Conservation (phyloP, 2,888 invertebrate species). For the Diarsia mendica region DNA sequence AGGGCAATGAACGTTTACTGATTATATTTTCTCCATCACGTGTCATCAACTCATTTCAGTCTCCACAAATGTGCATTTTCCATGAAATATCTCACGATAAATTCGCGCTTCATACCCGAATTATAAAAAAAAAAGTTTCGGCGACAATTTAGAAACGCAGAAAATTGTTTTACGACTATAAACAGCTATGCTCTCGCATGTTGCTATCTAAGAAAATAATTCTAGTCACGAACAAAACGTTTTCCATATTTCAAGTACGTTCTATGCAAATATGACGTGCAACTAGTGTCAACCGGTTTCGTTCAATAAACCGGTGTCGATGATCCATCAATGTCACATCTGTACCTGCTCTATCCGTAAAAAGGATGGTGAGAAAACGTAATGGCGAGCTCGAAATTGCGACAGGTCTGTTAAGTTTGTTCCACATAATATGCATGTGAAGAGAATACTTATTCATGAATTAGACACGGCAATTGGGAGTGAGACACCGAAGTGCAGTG, state of each 20-base stretch:
- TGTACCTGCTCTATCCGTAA: constrained; percentile 66
- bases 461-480: constrained; percentile 69
- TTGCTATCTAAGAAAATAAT: constrained; percentile 56
- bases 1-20: constrained; percentile 30
- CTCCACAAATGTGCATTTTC: constrained; percentile 16
- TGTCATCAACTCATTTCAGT: constrained; percentile 56
- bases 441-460: constrained; percentile 73
- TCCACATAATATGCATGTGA: constrained; percentile 67
- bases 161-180: constrained; percentile 10
- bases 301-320: constrained; percentile 72
- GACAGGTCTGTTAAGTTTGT: constrained; percentile 65
- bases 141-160: background rate
- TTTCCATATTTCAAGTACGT: constrained; percentile 71
- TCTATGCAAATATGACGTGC: constrained; percentile 75
- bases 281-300: constrained; percentile 67
- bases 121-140: background rate
- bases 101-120: constrained; percentile 1
- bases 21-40: constrained; percentile 50
- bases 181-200: constrained; percentile 20
- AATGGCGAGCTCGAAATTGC: constrained; percentile 59
- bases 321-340: constrained; percentile 81
- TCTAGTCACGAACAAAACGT: constrained; percentile 68
- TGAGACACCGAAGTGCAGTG: constrained; percentile 64
- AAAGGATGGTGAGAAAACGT: constrained; percentile 59
- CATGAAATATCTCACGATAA: constrained; percentile 8